Evolutionary conservation across 2,888 invertebrate genomes (phyloP).

Genomic region (Copidosoma aretas): DNA sequence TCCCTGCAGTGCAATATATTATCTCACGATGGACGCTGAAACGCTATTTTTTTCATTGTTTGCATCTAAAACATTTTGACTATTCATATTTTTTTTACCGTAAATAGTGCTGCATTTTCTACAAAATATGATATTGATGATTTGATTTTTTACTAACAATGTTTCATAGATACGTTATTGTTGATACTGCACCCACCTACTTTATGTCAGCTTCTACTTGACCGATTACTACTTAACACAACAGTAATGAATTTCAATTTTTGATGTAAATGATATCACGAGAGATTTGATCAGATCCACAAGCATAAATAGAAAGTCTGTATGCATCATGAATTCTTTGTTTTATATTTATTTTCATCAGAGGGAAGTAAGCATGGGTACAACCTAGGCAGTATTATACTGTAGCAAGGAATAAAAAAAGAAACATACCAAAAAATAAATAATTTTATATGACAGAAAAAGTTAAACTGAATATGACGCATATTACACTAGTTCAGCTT

Average conservation of each 20-base stretch:
- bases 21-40: constrained; percentile 16
- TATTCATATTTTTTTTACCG: not conserved
- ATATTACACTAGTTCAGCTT: too few species aligned
- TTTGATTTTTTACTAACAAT: not conserved
- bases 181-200: not conserved
- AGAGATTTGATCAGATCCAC: not conserved
- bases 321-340: too few species aligned
- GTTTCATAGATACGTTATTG: not conserved
- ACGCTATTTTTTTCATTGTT: not conserved
- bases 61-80: not conserved
- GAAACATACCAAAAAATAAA: too few species aligned
- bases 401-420: too few species aligned
- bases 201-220: not conserved
- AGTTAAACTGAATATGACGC: too few species aligned
- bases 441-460: too few species aligned
- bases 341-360: too few species aligned
- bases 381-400: not conserved
- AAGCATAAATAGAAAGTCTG: constrained; percentile 1
- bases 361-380: not conserved
- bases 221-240: not conserved
- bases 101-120: too few species aligned
- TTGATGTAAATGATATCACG: not conserved
- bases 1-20: constrained; percentile 14
- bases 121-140: not conserved
- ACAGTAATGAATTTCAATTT: not conserved